Percentiles rank a stretch among this genome's conserved stretches.
Conservation (phyloP, 2,797 vertebrate genomes). For the Rhyacichthys aspro region DNA sequence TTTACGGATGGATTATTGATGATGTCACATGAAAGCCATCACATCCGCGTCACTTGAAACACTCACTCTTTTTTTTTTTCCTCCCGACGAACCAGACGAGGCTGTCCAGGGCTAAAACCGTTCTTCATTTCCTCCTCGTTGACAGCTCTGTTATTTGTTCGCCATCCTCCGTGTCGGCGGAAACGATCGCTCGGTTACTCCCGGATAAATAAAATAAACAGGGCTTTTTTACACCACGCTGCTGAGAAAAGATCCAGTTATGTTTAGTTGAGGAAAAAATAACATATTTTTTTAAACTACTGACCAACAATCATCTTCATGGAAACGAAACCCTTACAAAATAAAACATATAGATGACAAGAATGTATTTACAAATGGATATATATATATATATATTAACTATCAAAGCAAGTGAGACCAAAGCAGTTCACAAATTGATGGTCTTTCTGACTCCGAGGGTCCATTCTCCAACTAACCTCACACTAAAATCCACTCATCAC, state of each 20-base stretch:
- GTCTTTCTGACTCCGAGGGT: not conserved
- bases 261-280: conserved; percentile 8
- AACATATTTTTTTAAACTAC: conserved; percentile 32
- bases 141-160: conserved; percentile 34
- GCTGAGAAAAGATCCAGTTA: conserved; percentile 1
- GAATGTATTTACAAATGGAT: conserved; percentile 46
- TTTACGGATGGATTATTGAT: not conserved
- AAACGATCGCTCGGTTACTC: conserved; percentile 17
- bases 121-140: conserved; percentile 28
- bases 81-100: conserved; percentile 51
- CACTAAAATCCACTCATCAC: conserved; percentile 38
- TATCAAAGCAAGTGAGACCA: conserved; percentile 57
- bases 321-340: conserved; percentile 40
- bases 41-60: conserved; percentile 32
- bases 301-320: conserved; percentile 32
- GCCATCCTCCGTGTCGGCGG: conserved; percentile 15
- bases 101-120: conserved; percentile 57
- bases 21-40: conserved; percentile 9
- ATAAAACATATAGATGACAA: conserved; percentile 44
- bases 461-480: conserved; percentile 41
- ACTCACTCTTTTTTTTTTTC: conserved; percentile 29
- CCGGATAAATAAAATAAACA: conserved; percentile 13
- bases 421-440: conserved; percentile 29
- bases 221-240: conserved; percentile 8
- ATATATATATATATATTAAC: conserved; percentile 17